Conservation (phyloP, 1,140 invertebrate species). For the Plectus sambesii region DNA sequence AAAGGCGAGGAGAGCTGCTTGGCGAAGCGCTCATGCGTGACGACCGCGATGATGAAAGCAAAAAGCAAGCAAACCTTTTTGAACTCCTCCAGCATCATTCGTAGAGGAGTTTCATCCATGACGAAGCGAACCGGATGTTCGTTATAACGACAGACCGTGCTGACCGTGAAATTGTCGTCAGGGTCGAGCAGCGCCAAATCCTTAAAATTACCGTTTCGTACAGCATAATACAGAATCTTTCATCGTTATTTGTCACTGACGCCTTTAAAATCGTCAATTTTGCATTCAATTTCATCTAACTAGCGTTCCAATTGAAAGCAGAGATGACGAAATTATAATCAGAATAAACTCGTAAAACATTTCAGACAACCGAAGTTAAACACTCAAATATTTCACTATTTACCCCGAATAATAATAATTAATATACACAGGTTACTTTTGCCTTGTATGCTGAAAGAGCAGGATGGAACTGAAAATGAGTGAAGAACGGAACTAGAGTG, state of each 20-base stretch:
- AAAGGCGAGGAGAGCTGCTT: not conserved
- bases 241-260: not conserved
- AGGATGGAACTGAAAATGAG: too few relatives aligned
- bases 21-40: not conserved
- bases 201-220: conserved; percentile 59
- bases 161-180: conserved; percentile 74
- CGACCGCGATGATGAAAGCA: not conserved
- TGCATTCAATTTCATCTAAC: not conserved
- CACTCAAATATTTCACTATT: too few relatives aligned
- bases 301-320: not conserved
- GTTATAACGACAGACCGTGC: conserved; percentile 84
- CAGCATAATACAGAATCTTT: too few relatives aligned
- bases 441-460: too few relatives aligned
- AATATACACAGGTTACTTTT: too few relatives aligned
- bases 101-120: conserved; percentile 81
- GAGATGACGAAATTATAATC: not conserved
- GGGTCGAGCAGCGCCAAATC: conserved; percentile 92
- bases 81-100: conserved; percentile 87
- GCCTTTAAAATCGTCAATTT: not conserved
- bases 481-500: too few relatives aligned
- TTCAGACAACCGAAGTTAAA: too few relatives aligned
- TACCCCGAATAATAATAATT: too few relatives aligned
- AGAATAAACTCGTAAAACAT: too few relatives aligned
- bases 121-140: conserved; percentile 87
- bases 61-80: conserved; percentile 57